phyloP scores from a whole-genome alignment of 1,140 invertebrate species.

The Lasioglossum baleicum region DNA sequence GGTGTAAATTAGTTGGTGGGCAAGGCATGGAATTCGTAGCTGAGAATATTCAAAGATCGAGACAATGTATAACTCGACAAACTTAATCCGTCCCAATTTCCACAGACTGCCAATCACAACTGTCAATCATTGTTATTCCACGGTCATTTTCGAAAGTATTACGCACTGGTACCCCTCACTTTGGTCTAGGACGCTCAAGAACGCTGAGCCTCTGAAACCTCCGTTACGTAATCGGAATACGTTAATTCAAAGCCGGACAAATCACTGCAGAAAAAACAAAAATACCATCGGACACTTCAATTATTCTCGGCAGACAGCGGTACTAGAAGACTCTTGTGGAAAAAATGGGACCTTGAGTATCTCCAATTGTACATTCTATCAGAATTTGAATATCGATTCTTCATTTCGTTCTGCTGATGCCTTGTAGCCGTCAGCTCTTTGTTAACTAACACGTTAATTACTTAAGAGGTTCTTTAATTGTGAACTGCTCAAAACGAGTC shows the following conservation, averaged over 20 bases:
- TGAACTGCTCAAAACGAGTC: no score
- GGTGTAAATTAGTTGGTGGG: no score
- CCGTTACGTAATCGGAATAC: constrained; percentile 37
- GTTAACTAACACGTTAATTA: no score
- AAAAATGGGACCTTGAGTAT: not conserved
- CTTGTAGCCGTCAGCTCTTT: no score
- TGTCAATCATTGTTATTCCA: constrained; percentile 28
- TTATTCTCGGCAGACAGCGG: not conserved
- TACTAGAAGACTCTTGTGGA: not conserved
- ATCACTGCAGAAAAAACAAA: constrained; percentile 26
- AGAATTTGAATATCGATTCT: no score
- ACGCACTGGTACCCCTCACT: not conserved
- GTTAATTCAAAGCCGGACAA: constrained; percentile 27
- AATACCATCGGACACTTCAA: not conserved
- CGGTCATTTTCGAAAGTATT: constrained; percentile 8
- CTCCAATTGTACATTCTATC: not conserved
- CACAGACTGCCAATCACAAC: not conserved
- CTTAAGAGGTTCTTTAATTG: no score
- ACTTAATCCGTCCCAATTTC: not conserved
- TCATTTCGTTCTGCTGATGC: no score
- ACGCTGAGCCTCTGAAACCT: not conserved
- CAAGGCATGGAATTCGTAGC: no score
- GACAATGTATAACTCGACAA: not conserved
- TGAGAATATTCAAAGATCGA: no score
- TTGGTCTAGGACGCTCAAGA: constrained; percentile 26